Conservation (phyloP, 2,888 invertebrate species). For the Melanostoma mellinum region DNA sequence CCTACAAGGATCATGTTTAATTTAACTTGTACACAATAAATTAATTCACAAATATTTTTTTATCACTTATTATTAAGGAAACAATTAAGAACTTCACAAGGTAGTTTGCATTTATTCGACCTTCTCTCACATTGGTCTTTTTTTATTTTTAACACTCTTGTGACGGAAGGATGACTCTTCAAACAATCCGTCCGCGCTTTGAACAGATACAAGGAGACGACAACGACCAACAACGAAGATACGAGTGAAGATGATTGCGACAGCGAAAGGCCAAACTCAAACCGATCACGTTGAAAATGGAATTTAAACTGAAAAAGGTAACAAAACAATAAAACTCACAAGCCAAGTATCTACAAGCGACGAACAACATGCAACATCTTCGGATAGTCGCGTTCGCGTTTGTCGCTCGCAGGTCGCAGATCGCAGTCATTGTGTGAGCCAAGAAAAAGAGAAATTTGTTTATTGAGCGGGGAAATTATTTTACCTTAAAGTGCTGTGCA, state of each 20-base stretch:
- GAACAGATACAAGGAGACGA: background rate
- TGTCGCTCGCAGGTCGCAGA: background rate
- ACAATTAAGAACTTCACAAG: too few relatives aligned
- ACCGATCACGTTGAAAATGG: conserved; percentile 64
- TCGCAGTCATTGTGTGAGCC: conserved; percentile 29
- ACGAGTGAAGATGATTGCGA: conserved; percentile 51
- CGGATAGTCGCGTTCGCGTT: too few relatives aligned
- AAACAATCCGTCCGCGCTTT: background rate
- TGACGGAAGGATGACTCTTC: conserved; percentile 6
- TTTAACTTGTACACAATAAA: conserved; percentile 1
- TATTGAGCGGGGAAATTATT: background rate
- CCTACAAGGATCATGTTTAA: conserved; percentile 5
- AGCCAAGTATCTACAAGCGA: background rate
- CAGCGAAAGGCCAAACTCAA: conserved; percentile 63
- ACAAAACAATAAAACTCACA: conserved; percentile 38
- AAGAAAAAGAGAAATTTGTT: conserved; percentile 52
- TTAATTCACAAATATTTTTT: background rate
- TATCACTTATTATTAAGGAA: background rate
- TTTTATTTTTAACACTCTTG: too few relatives aligned
- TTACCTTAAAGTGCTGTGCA: background rate
- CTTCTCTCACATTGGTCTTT: too few relatives aligned
- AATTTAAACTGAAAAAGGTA: conserved; percentile 69
- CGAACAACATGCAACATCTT: conserved; percentile 54
- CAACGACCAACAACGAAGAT: background rate
- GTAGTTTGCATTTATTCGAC: too few relatives aligned